phyloP scores from a whole-genome alignment of 2,888 invertebrate genomes.

The Trisateles emortualis region DNA sequence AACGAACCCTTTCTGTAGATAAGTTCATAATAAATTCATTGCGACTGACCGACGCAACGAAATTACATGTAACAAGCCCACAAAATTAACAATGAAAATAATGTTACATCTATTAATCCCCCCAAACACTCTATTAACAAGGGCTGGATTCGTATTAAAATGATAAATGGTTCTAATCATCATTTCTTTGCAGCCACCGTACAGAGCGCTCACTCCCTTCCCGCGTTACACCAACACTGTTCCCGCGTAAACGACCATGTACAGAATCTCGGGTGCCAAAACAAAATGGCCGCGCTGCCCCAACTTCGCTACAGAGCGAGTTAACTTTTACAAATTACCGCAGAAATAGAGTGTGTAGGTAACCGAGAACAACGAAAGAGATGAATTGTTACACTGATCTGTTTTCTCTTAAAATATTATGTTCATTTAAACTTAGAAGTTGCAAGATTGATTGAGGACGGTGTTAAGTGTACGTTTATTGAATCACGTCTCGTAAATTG shows the following conservation, averaged over 20 bases:
- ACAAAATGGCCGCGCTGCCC: slow-evolving; percentile 64
- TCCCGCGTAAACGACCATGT: slow-evolving; percentile 12
- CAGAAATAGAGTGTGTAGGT: slow-evolving; percentile 75
- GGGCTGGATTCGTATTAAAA: slow-evolving; percentile 82
- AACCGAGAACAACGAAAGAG: slow-evolving; percentile 64
- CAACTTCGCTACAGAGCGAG: slow-evolving; percentile 71
- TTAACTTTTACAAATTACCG: slow-evolving; percentile 84
- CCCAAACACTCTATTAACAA: slow-evolving; percentile 79
- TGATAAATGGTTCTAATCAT: slow-evolving; percentile 84
- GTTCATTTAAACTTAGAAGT: slow-evolving; percentile 49
- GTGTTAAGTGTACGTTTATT: slow-evolving; percentile 42
- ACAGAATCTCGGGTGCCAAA: slow-evolving; percentile 47
- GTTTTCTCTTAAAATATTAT: slow-evolving; percentile 68
- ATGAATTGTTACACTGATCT: slow-evolving; percentile 77
- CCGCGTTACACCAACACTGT: slow-evolving; percentile 14
- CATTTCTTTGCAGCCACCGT: slow-evolving; percentile 64
- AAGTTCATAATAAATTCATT: slow-evolving; percentile 57
- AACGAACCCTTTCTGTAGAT: slow-evolving; percentile 48
- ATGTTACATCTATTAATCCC: slow-evolving; percentile 82
- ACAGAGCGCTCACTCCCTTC: slow-evolving; percentile 38
- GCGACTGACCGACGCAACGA: slow-evolving; percentile 58
- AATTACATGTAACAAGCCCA: slow-evolving; percentile 68
- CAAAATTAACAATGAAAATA: slow-evolving; percentile 83
- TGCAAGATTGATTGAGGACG: slow-evolving; percentile 53
- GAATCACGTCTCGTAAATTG: slow-evolving; percentile 43